Evolutionary conservation across 1,140 invertebrate species (phyloP).

Genomic region (Tachypleus tridentatus): DNA sequence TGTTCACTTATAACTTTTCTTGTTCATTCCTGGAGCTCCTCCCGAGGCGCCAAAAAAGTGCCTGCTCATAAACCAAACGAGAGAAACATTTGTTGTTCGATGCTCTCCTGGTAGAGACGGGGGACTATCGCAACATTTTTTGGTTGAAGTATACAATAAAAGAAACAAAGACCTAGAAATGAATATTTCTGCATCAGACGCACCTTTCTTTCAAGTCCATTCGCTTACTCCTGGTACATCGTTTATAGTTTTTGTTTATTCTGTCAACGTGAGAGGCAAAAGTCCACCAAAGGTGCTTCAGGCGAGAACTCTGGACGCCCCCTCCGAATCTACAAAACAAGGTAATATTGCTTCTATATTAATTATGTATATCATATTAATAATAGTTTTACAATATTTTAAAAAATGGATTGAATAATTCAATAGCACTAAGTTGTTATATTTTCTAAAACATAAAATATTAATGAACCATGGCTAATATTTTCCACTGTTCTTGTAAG

Average conservation of each 20-base stretch:
- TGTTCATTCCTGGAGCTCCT: constrained; percentile 30
- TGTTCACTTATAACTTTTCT: no score
- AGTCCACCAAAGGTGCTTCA: constrained; percentile 30
- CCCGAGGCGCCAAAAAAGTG: constrained; percentile 69
- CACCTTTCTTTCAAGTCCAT: constrained; percentile 23
- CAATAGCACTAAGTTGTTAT: no score
- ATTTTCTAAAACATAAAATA: no score
- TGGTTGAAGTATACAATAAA: constrained; percentile 59
- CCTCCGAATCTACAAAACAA: no score
- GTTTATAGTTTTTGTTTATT: constrained; percentile 40
- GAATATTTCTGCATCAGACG: constrained; percentile 18
- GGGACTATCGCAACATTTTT: constrained; percentile 65
- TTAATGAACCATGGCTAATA: no score
- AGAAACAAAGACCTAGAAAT: constrained; percentile 8
- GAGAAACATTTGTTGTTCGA: constrained; percentile 58
- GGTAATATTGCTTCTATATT: no score
- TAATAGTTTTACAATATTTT: no score
- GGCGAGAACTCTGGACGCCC: no score
- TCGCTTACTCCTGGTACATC: constrained; percentile 19
- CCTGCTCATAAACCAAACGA: constrained; percentile 68
- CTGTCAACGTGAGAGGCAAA: constrained; percentile 53
- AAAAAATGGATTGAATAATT: no score
- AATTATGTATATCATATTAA: no score
- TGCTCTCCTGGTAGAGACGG: constrained; percentile 65
- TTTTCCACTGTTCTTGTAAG: no score